Evolutionary conservation across 1,140 invertebrate genomes (phyloP).

Genomic region (Probaryconus sp.): DNA sequence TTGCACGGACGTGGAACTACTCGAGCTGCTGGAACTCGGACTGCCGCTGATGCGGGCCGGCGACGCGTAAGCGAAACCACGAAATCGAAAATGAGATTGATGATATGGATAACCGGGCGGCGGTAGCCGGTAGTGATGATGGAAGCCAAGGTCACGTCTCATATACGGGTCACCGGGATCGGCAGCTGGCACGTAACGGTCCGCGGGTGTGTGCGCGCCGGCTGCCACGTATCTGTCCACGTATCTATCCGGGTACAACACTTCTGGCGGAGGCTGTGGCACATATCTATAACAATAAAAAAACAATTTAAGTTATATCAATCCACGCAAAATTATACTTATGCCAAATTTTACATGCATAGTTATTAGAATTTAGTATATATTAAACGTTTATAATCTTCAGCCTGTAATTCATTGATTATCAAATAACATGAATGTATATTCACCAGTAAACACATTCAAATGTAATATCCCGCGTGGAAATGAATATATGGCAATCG

Average conservation of each 20-base stretch:
- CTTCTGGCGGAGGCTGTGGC: slow-evolving; percentile 80
- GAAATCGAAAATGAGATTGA: slow-evolving; percentile 73
- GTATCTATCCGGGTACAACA: slow-evolving; percentile 76
- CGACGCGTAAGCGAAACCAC: slow-evolving; percentile 73
- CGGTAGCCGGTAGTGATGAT: slow-evolving; percentile 81
- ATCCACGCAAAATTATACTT: background rate
- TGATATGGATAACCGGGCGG: slow-evolving; percentile 75
- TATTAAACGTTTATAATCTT: too few species aligned
- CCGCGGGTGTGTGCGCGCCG: slow-evolving; percentile 75
- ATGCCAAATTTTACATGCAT: background rate
- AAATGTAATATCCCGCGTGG: too few species aligned
- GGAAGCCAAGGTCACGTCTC: slow-evolving; percentile 80
- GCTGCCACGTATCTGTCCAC: slow-evolving; percentile 78
- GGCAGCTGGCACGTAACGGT: slow-evolving; percentile 76
- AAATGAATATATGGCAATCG: too few species aligned
- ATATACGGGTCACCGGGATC: slow-evolving; percentile 80
- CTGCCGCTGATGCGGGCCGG: slow-evolving; percentile 74
- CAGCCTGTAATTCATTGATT: too few species aligned
- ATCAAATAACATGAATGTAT: too few species aligned
- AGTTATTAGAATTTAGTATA: too few species aligned
- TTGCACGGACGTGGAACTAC: slow-evolving; percentile 73
- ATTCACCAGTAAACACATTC: too few species aligned
- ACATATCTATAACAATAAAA: slow-evolving; percentile 73
- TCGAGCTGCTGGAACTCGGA: slow-evolving; percentile 78
- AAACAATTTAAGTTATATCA: background rate